These are phyloP conservation scores for Macrobrachium nipponense DNA, from an alignment of 1,140 invertebrate species.

Conservation along the genomic window DNA sequence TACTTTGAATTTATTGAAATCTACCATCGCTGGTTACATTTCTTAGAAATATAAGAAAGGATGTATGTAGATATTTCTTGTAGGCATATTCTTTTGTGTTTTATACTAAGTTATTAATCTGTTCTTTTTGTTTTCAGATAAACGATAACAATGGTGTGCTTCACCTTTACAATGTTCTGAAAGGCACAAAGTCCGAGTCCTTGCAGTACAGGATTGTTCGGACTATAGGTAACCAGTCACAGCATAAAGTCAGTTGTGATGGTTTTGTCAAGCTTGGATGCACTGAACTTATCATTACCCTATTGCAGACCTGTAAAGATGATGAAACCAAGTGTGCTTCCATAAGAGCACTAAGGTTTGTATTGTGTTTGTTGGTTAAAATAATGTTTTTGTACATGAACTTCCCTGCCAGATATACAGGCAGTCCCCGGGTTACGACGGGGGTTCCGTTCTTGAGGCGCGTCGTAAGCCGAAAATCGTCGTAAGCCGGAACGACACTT, in stretches of 20 bases:
- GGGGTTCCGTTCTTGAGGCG: too few relatives aligned
- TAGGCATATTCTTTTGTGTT: neutral
- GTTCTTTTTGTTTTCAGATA: conserved; percentile 20
- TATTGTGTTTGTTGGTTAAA: neutral
- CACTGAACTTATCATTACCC: conserved; percentile 9
- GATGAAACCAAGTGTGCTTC: conserved; percentile 40
- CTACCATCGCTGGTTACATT: too few relatives aligned
- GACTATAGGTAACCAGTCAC: conserved; percentile 46
- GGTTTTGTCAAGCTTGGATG: conserved; percentile 22
- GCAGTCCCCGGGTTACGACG: too few relatives aligned
- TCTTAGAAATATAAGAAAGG: too few relatives aligned
- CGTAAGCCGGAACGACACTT: too few relatives aligned
- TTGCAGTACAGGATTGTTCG: conserved; percentile 32
- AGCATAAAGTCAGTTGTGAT: conserved; percentile 39
- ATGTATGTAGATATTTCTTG: too few relatives aligned
- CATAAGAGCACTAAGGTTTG: conserved; percentile 42
- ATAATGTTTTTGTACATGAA: neutral
- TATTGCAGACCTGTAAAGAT: conserved; percentile 34
- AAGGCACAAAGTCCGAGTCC: conserved; percentile 41
- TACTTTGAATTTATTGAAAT: too few relatives aligned
- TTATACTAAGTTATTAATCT: neutral
- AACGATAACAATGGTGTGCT: conserved; percentile 16
- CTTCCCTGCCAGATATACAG: too few relatives aligned
- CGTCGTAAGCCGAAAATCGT: too few relatives aligned
- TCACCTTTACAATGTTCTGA: conserved; percentile 44